These are phyloP conservation scores for Meandrina meandrites DNA, from an alignment of 92 coral and sea anemone species.

Conservation along the genomic window DNA sequence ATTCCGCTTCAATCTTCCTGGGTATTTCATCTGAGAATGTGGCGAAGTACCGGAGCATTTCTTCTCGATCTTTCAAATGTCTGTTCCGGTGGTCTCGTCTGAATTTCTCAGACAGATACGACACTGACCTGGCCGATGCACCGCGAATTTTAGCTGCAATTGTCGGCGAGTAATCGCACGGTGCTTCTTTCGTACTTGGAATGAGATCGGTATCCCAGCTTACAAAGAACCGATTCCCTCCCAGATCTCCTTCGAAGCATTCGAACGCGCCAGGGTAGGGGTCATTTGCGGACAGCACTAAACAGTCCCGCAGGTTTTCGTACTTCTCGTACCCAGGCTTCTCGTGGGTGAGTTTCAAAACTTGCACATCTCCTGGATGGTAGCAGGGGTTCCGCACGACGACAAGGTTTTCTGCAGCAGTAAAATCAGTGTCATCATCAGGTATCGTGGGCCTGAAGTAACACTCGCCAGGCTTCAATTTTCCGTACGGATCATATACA, in stretches of 20 bases:
- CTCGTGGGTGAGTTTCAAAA: slow-evolving; percentile 47
- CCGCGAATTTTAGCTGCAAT: not conserved
- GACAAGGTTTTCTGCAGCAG: slow-evolving; percentile 45
- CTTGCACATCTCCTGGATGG: slow-evolving; percentile 65
- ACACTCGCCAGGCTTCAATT: slow-evolving; percentile 58
- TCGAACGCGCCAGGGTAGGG: slow-evolving; percentile 53
- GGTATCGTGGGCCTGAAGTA: slow-evolving; percentile 71
- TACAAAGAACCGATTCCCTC: slow-evolving; percentile 65
- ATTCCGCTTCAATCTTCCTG: not conserved
- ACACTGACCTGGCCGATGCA: not conserved
- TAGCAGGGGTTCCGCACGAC: slow-evolving; percentile 66
- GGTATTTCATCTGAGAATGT: slow-evolving; percentile 18
- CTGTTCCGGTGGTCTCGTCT: not conserved
- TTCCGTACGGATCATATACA: slow-evolving; percentile 62
- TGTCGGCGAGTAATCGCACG: not conserved
- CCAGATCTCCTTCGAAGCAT: slow-evolving; percentile 53
- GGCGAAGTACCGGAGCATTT: slow-evolving; percentile 26
- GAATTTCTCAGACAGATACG: not conserved
- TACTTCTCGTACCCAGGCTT: slow-evolving; percentile 41
- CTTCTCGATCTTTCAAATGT: not conserved
- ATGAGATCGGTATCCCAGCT: slow-evolving; percentile 70
- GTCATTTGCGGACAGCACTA: slow-evolving; percentile 58
- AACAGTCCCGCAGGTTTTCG: slow-evolving; percentile 62
- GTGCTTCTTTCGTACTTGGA: slow-evolving; percentile 13
- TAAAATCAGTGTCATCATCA: slow-evolving; percentile 48